These are phyloP conservation scores for Melangyna quadrimaculata DNA, from an alignment of 2,888 invertebrate genomes.

Conservation along the genomic window DNA sequence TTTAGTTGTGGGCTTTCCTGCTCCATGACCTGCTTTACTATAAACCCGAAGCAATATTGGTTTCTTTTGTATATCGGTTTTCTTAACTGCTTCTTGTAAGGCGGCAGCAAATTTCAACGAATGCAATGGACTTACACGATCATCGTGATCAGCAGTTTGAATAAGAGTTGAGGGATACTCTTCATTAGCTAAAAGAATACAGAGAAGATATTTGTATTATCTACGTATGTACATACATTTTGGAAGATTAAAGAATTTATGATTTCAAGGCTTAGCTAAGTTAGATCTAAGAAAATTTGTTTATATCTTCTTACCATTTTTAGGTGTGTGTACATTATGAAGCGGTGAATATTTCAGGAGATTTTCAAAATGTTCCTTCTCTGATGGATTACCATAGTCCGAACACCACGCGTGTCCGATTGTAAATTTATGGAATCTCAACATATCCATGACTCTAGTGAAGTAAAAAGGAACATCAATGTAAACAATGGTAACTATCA, in stretches of 20 bases:
- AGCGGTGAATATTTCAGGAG: conserved; percentile 94
- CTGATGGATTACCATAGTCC: conserved; percentile 96
- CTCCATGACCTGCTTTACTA: conserved; percentile 97
- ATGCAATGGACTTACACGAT: conserved; percentile 98
- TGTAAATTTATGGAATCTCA: conserved; percentile 98
- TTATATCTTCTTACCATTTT: conserved; percentile 78
- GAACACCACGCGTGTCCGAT: conserved; percentile 98
- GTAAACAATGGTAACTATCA: not conserved
- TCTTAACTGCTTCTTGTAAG: conserved; percentile 89
- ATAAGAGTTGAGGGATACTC: conserved; percentile 96
- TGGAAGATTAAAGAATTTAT: too few relatives aligned
- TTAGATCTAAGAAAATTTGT: not conserved
- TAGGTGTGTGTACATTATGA: conserved; percentile 91
- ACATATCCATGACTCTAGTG: conserved; percentile 95
- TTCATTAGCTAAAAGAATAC: conserved; percentile 76
- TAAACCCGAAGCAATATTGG: conserved; percentile 95
- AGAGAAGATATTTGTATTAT: not conserved
- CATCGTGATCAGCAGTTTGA: conserved; percentile 98
- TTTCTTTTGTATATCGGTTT: conserved; percentile 86
- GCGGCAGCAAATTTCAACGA: conserved; percentile 97
- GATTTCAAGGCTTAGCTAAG: too few relatives aligned
- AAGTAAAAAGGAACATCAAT: not conserved
- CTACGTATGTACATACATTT: too few relatives aligned
- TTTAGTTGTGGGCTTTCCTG: conserved; percentile 97
- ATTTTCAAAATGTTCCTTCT: conserved; percentile 92